Base-by-base conservation (phyloP, 2,888 invertebrate species). In the Meiosimyza platycephala region DNA sequence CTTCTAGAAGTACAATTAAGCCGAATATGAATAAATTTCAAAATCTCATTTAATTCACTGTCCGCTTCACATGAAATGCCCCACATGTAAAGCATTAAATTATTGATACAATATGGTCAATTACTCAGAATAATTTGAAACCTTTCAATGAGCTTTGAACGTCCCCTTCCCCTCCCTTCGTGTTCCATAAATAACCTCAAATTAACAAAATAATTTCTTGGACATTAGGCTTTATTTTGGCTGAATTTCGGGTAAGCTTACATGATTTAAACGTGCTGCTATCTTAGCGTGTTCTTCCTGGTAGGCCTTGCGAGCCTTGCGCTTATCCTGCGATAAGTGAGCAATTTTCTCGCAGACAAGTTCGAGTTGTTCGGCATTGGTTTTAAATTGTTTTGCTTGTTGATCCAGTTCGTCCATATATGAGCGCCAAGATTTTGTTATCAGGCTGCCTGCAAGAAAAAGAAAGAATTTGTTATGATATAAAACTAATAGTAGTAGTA, bases 391-490 rank as follows among this genome's bases (percentile, higher is more conserved):
- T 79, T 93, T 93, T 28, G 95, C 94, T 72, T 94, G 93, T 82
- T 92, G 93, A 85, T 97, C 97, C 87, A 97, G 91, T 83, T 97
- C 96, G 81, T 95, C 95, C 87, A 97, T 93, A 88, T 96, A 93
- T 72, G 92, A 92, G 80, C 92, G 92, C 97, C 97, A 97, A 66
- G 92, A 91, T 72, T 90, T 89, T 52, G 91, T 90, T 80, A 93
- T 91, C 67, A 92, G 88, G 80, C 93, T 93, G 66, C 90, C 91
- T 91, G 80, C 3, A 82, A 83, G 50, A 68, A 64, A 76, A 78
- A 72, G 68, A 65, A 12, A 74, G 40, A 75, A 51, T 47, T 54
- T 55, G 11, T 12, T 11, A 55, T 3, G 16, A 28, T 2, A 4
- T 1, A 9, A 18, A 48, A 50, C n/a, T 40, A 40, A 40, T 22